Percentiles rank a stretch among this genome's conserved stretches.
These are phyloP conservation scores for Naso thynnoides DNA, from an alignment of 2,797 vertebrate genomes.

Conservation along the genomic window DNA sequence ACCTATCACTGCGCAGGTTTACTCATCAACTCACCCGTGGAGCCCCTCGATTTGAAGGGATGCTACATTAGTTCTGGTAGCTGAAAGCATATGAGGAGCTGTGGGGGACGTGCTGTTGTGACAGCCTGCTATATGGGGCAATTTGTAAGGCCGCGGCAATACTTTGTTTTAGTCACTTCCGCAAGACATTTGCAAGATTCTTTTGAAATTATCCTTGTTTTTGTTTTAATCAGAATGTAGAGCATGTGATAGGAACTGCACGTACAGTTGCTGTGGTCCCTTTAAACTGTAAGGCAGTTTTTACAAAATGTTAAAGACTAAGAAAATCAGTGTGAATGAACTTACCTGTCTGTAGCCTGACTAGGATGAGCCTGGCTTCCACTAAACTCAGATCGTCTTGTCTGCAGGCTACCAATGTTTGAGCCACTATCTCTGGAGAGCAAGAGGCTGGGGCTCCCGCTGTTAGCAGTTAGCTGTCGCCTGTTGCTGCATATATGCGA, in stretches of 20 bases:
- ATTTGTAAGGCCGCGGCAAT: conserved; percentile 35
- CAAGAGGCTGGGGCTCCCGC: no score
- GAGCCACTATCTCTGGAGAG: no score
- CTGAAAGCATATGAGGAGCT: conserved; percentile 54
- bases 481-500: no score
- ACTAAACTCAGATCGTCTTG: no score
- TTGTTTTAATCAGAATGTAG: not conserved
- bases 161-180: conserved; percentile 35
- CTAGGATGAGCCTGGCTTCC: no score
- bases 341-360: not conserved
- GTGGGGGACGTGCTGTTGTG: conserved; percentile 43
- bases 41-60: conserved; percentile 65
- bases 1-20: conserved; percentile 65
- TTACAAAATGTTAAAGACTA: not conserved
- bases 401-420: no score
- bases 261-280: not conserved
- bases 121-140: conserved; percentile 44
- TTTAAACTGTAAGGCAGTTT: not conserved
- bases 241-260: not conserved
- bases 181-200: conserved; percentile 21
- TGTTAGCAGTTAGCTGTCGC: no score
- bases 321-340: not conserved
- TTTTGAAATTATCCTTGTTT: conserved; percentile 12
- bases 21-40: conserved; percentile 78
- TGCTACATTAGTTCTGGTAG: conserved; percentile 69